A percentile compares a stretch with the other conserved stretches of the same genome.
Conservation (phyloP, 1,140 invertebrate species). For the Pinna nobilis region DNA sequence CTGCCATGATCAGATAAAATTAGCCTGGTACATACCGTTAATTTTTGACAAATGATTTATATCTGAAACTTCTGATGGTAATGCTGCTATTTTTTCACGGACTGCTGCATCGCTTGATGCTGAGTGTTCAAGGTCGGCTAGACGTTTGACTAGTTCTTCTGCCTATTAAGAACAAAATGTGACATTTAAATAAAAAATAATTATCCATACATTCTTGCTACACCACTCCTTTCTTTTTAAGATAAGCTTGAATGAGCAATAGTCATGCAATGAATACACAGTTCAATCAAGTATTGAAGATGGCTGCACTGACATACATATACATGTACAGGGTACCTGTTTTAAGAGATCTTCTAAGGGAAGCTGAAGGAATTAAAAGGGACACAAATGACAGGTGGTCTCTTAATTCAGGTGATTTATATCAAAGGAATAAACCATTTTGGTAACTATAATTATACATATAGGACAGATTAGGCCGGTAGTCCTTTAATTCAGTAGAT, state of each 20-base stretch:
- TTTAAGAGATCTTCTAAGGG: too few species aligned
- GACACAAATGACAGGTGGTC: too few species aligned
- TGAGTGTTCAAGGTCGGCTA: constrained; percentile 92
- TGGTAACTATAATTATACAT: too few species aligned
- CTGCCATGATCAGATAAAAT: neutral
- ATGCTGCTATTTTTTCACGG: constrained; percentile 92
- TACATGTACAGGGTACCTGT: too few species aligned
- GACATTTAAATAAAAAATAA: neutral
- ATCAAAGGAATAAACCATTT: too few species aligned
- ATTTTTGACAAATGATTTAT: constrained; percentile 83
- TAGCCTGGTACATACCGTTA: constrained; percentile 75
- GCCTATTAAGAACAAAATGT: constrained; percentile 57
- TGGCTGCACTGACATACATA: too few species aligned
- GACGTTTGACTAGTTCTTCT: constrained; percentile 74
- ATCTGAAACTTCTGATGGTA: constrained; percentile 96
- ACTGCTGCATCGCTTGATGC: constrained; percentile 95
- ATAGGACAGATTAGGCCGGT: too few species aligned
- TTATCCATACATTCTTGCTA: neutral
- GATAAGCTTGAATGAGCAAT: neutral
- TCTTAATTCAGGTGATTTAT: too few species aligned
- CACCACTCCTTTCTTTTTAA: neutral
- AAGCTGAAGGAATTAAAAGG: too few species aligned
- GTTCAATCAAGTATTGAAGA: too few species aligned
- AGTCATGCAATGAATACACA: neutral
- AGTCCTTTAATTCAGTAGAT: too few species aligned